phyloP scores from a whole-genome alignment of 2,113 vertebrate genomes.

The Xenotilapia flavipinnis region DNA sequence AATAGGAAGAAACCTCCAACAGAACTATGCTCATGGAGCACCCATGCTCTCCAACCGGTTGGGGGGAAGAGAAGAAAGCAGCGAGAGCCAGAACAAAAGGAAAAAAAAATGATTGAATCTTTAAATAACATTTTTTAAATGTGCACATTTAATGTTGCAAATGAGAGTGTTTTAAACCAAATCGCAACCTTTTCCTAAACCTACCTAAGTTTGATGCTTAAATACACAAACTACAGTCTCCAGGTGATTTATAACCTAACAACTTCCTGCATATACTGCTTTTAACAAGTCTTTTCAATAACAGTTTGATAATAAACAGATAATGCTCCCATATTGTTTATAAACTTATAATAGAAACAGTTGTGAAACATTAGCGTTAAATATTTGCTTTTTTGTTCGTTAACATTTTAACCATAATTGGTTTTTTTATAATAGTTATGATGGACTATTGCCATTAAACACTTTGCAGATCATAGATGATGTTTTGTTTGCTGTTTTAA shows the following conservation, averaged over 20 bases:
- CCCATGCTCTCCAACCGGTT: background rate
- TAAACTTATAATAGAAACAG: background rate
- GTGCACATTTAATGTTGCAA: background rate
- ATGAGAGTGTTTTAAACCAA: background rate
- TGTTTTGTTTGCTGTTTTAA: background rate
- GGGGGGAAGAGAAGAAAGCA: background rate
- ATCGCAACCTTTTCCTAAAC: background rate
- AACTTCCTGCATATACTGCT: background rate
- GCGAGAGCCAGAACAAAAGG: background rate
- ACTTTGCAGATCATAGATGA: background rate
- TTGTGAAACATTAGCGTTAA: background rate
- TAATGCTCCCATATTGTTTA: background rate
- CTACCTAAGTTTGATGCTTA: background rate
- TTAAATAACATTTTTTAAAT: background rate
- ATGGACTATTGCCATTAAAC: background rate
- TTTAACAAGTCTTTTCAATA: background rate
- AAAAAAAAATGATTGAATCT: background rate
- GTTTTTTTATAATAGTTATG: background rate
- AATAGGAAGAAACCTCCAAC: background rate
- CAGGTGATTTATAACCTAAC: background rate
- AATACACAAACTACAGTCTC: background rate
- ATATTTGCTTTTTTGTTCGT: background rate
- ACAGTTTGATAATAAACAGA: background rate
- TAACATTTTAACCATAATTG: background rate
- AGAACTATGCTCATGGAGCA: background rate